These are phyloP conservation scores for Listronotus bonariensis DNA, from an alignment of 1,140 invertebrate species.

Conservation along the genomic window DNA sequence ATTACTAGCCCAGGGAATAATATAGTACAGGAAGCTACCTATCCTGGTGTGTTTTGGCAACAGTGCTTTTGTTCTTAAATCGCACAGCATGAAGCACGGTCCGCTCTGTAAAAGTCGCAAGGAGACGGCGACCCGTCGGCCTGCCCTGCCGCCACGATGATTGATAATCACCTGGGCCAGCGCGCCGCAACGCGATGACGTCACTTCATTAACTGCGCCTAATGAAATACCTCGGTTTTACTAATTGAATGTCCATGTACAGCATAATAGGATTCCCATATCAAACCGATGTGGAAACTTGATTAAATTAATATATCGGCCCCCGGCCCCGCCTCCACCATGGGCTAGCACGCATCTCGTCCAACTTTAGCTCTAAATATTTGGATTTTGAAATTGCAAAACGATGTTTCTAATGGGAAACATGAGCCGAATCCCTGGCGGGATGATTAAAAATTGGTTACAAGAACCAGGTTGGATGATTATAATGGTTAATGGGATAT, in stretches of 20 bases:
- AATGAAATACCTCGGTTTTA: conserved; percentile 56
- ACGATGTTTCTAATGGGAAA: conserved; percentile 20
- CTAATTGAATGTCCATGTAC: conserved; percentile 56
- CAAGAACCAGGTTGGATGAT: conserved; percentile 4
- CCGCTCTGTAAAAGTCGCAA: conserved; percentile 9
- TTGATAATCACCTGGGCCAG: conserved; percentile 16
- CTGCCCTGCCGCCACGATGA: conserved; percentile 2
- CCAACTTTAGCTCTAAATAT: conserved; percentile 22
- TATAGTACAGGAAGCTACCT: background rate
- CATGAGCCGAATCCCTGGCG: conserved; percentile 16
- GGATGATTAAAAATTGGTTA: conserved; percentile 16
- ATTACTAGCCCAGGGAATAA: too few relatives aligned
- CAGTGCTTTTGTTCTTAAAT: background rate
- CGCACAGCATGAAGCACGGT: conserved; percentile 3
- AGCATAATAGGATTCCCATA: conserved; percentile 55
- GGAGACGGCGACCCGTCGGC: background rate
- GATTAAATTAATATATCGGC: conserved; percentile 46
- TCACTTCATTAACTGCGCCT: conserved; percentile 17
- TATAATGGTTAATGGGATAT: too few relatives aligned
- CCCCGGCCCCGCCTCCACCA: background rate
- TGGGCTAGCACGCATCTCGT: conserved; percentile 8
- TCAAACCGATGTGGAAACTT: conserved; percentile 47
- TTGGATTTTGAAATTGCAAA: conserved; percentile 24
- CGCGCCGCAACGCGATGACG: conserved; percentile 17
- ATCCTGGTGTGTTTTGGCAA: conserved; percentile 2